Evolutionary conservation across 2,888 invertebrate species (phyloP), one percentile per base, ranked within the genome.

Genomic region (Chymomyza fuscimana): DNA sequence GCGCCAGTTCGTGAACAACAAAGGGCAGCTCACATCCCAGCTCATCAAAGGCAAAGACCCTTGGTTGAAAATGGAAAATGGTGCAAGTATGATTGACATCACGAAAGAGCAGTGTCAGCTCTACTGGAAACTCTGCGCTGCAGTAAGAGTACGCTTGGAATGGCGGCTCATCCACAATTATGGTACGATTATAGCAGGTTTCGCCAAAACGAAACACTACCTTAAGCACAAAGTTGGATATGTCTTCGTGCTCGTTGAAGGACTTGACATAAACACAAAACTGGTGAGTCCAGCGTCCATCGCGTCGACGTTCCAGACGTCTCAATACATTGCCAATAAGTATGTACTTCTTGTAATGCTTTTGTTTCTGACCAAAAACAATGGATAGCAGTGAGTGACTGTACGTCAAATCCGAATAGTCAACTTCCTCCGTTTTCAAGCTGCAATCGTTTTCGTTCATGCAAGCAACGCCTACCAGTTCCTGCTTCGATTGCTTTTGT

Each of bases 261-360:
- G 59, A 29, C 22, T 63, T 67, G 7, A 70, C 29, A 59, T 63
- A 70, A 6, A 70, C 58, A 6, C 67, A 54, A 16, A 66, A 63
- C 10, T 59, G 5, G 10, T 67, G 63, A 12, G 22, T 63, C 63
- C 62, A 70, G 16, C 40, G 51, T 2, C 52, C 40, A 12, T 46
- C 16, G 15, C 51, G 58, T 9, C 63, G 63, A 15, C 58, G n/a
- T 5, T 67, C 59, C 52, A 67, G 32, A 32, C 63, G 63, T 6
- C 58, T 22, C n/a, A 40, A 46, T 9, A 29, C 16, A 10, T 67
- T 70, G 10, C 70, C 70, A 58, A 70, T 19, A 9, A 70, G 25
- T 10, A 70, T 46, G 2, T 52, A 51, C n/a, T 60, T 67, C 32
- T 67, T 52, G 15, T 54, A 25, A 19, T 52, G 22, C 51, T 59